These are phyloP conservation scores for Mimachlamys varia DNA, from an alignment of 2,888 invertebrate genomes.

Conservation along the genomic window DNA sequence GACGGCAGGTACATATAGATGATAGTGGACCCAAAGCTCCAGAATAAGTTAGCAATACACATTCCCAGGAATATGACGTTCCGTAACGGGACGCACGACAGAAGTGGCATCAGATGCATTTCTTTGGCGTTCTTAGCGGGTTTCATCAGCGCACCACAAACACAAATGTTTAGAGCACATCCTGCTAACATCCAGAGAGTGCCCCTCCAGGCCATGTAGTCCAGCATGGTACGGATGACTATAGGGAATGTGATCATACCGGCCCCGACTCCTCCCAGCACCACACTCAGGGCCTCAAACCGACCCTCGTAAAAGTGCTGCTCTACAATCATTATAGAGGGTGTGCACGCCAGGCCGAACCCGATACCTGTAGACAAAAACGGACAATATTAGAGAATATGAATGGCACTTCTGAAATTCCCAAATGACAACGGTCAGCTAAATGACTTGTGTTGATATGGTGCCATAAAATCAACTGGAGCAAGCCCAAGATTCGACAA, in stretches of 20 bases:
- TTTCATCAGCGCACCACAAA: slow-evolving; percentile 75
- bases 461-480: too few species aligned
- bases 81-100: slow-evolving; percentile 74
- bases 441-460: too few species aligned
- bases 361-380: slow-evolving; percentile 62
- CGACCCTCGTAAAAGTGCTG: slow-evolving; percentile 72
- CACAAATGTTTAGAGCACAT: slow-evolving; percentile 72
- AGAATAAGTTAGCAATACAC: slow-evolving; percentile 77
- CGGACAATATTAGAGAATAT: too few species aligned
- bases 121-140: slow-evolving; percentile 65
- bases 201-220: slow-evolving; percentile 73
- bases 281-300: slow-evolving; percentile 72
- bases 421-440: too few species aligned
- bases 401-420: too few species aligned
- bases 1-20: slow-evolving; percentile 78
- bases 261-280: slow-evolving; percentile 73
- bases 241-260: slow-evolving; percentile 77
- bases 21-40: slow-evolving; percentile 77
- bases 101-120: slow-evolving; percentile 68
- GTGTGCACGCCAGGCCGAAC: slow-evolving; percentile 75
- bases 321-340: slow-evolving; percentile 77
- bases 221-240: slow-evolving; percentile 69
- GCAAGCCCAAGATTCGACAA: too few species aligned
- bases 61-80: slow-evolving; percentile 75
- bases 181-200: slow-evolving; percentile 73